Evolutionary conservation across 2,888 invertebrate species (phyloP).

Genomic region (Aspidapion aeneum): DNA sequence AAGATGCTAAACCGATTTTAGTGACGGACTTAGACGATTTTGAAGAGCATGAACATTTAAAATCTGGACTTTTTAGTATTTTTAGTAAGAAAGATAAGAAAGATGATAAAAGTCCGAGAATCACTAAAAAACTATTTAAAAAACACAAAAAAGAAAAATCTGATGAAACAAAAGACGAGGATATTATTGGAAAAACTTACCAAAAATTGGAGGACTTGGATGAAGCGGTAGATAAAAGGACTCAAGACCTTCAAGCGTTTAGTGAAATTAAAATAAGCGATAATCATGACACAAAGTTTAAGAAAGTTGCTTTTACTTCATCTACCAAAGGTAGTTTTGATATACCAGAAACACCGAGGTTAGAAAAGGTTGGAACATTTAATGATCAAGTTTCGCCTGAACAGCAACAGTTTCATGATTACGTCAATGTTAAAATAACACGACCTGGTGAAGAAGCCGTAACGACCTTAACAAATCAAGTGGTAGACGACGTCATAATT

Average conservation of each 20-base stretch:
- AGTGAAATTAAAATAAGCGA: conserved; percentile 3
- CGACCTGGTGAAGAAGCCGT: neutral
- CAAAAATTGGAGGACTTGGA: conserved; percentile 27
- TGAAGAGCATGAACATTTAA: conserved; percentile 25
- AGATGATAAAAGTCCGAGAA: conserved; percentile 27
- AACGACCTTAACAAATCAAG: neutral
- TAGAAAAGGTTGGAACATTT: neutral
- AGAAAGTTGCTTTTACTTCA: conserved; percentile 22
- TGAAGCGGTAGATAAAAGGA: conserved; percentile 18
- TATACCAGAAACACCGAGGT: neutral
- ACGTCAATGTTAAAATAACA: conserved; percentile 5
- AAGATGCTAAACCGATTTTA: conserved; percentile 34
- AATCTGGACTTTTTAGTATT: conserved; percentile 33
- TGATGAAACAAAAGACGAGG: conserved; percentile 24
- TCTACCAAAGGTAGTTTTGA: neutral
- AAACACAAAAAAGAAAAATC: conserved; percentile 30
- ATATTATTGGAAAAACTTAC: conserved; percentile 29
- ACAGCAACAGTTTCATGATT: neutral
- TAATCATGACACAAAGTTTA: conserved; percentile 18
- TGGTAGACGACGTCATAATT: conserved; percentile 10
- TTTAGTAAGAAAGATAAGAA: conserved; percentile 32
- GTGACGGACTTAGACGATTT: conserved; percentile 33
- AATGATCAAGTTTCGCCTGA: neutral
- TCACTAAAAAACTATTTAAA: conserved; percentile 29
- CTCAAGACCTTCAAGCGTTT: conserved; percentile 13